Percentiles rank a stretch among this genome's conserved stretches.
These are phyloP conservation scores for Thamnophis elegans DNA, from an alignment of 2,797 vertebrate genomes.

Conservation along the genomic window DNA sequence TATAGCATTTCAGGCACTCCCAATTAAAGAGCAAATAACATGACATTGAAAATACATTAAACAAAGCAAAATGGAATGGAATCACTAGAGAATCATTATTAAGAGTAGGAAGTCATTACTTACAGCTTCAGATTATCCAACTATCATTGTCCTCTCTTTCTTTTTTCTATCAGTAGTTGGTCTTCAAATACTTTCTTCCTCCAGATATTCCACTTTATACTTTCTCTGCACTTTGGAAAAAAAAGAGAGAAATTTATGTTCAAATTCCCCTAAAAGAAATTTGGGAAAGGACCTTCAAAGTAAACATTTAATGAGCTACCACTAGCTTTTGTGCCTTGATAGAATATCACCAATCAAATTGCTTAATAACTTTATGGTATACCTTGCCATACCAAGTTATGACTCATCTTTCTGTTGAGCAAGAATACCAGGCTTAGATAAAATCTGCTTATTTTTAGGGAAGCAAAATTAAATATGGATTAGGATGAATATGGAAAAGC, in stretches of 20 bases:
- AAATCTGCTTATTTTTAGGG: background rate
- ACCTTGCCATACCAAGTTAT: background rate
- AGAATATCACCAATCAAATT: background rate
- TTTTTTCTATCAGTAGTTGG: background rate
- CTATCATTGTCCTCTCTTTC: background rate
- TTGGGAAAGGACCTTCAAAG: background rate
- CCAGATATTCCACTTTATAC: background rate
- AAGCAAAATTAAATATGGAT: background rate
- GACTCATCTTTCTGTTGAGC: background rate
- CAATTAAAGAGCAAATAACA: slow-evolving; percentile 55
- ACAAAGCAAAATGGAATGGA: slow-evolving; percentile 38
- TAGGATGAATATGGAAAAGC: background rate
- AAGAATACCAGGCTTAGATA: background rate
- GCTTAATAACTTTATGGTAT: background rate
- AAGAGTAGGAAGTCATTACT: background rate
- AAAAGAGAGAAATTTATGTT: background rate
- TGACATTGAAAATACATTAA: slow-evolving; percentile 24
- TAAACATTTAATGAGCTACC: background rate
- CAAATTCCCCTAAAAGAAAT: background rate
- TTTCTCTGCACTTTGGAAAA: too few relatives aligned
- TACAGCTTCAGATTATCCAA: background rate
- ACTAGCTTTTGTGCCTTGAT: background rate
- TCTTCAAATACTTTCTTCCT: background rate
- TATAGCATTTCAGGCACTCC: slow-evolving; percentile 37
- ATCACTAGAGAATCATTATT: background rate